Percentiles rank a stretch among this genome's conserved stretches.
phyloP scores from a whole-genome alignment of 2,888 invertebrate species.

The Dorcus hopei region DNA sequence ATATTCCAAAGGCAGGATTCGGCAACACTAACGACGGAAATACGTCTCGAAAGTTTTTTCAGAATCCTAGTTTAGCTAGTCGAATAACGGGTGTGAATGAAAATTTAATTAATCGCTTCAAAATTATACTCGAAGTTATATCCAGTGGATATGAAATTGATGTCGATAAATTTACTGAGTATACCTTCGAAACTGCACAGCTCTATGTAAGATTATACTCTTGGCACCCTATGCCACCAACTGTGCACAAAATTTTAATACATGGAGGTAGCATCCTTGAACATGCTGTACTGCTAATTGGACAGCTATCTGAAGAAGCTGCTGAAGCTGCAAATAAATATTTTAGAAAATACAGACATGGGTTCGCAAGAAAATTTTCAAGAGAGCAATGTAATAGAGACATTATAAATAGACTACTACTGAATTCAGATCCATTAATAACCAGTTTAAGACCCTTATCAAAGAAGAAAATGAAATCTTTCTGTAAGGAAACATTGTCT shows the following conservation, averaged over 20 bases:
- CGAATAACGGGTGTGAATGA: constrained; percentile 17
- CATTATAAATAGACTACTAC: too few relatives aligned
- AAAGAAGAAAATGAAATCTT: too few relatives aligned
- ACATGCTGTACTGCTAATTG: constrained; percentile 16
- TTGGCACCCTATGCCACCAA: constrained; percentile 21
- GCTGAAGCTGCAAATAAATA: too few relatives aligned
- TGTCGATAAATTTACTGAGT: constrained; percentile 21
- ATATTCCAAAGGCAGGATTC: constrained; percentile 34
- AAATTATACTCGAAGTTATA: constrained; percentile 15
- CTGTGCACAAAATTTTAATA: too few relatives aligned
- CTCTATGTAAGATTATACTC: constrained; percentile 34
- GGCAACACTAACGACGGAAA: constrained; percentile 36
- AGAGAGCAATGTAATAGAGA: too few relatives aligned
- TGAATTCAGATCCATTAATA: too few relatives aligned
- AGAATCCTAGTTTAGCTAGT: constrained; percentile 19
- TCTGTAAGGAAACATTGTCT: too few relatives aligned
- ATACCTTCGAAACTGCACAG: constrained; percentile 27
- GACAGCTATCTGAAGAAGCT: too few relatives aligned
- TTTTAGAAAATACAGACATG: too few relatives aligned
- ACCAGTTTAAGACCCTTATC: too few relatives aligned
- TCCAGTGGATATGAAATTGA: constrained; percentile 15
- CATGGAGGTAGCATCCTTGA: too few relatives aligned
- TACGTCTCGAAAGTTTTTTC: constrained; percentile 30
- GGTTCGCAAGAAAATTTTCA: too few relatives aligned
- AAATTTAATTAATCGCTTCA: constrained; percentile 7